These are phyloP conservation scores for Diuraphis noxia DNA, from an alignment of 1,140 invertebrate species.

Conservation along the genomic window DNA sequence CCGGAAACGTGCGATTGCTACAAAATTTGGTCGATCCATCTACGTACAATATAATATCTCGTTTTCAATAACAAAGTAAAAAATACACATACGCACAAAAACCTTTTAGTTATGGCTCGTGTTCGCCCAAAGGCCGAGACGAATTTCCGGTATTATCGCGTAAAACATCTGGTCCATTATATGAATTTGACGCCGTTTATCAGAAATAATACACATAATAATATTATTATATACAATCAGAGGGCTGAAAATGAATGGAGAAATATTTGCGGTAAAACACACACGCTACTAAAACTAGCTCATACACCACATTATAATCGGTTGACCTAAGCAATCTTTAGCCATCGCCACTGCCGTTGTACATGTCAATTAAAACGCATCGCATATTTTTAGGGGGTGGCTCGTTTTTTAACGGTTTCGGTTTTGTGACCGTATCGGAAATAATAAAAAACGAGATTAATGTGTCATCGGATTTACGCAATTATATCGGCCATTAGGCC, in stretches of 20 bases:
- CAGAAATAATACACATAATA: constrained; percentile 30
- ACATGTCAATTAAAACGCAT: constrained; percentile 50
- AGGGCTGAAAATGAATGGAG: constrained; percentile 15
- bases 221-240: not conserved
- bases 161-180: constrained; percentile 46
- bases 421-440: constrained; percentile 31
- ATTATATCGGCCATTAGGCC: not conserved
- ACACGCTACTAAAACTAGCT: not conserved
- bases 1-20: constrained; percentile 38
- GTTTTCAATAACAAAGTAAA: constrained; percentile 31
- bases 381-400: not conserved
- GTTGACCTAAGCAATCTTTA: constrained; percentile 19
- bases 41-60: not conserved
- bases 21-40: constrained; percentile 29
- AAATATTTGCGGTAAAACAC: constrained; percentile 31
- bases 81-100: constrained; percentile 18
- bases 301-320: constrained; percentile 20
- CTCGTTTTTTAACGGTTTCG: constrained; percentile 16
- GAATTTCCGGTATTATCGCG: constrained; percentile 43
- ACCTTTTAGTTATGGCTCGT: constrained; percentile 53
- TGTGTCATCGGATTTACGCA: constrained; percentile 39
- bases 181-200: constrained; percentile 41
- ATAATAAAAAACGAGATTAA: constrained; percentile 42
- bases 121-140: constrained; percentile 50
- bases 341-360: not conserved